Conservation (phyloP, 2,113 vertebrate genomes). For the Xiphophorus hellerii region DNA sequence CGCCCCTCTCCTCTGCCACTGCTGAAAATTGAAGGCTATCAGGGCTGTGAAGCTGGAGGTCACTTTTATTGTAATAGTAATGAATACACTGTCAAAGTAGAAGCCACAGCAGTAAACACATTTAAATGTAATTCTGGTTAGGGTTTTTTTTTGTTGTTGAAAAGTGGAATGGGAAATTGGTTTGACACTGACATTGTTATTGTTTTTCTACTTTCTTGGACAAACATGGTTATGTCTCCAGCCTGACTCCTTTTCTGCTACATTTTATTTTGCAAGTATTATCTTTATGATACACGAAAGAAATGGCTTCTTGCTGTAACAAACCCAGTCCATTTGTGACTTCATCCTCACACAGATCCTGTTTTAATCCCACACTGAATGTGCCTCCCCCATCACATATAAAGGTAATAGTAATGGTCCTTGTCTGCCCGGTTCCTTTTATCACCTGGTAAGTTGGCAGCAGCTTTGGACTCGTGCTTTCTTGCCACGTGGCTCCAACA, state of each 20-base stretch:
- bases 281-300: not conserved
- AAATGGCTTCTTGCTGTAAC: conserved; percentile 2
- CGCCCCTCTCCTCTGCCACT: conserved; percentile 19
- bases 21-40: conserved; percentile 55
- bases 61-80: conserved; percentile 59
- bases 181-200: conserved; percentile 18
- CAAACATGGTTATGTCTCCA: not conserved
- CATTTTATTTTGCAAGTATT: not conserved
- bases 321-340: conserved; percentile 25
- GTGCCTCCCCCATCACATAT: conserved; percentile 36
- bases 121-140: conserved; percentile 18
- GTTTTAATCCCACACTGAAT: conserved; percentile 46
- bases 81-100: conserved; percentile 47
- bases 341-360: conserved; percentile 33
- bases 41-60: conserved; percentile 55
- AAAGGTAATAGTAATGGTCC: conserved; percentile 49
- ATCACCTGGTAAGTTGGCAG: conserved; percentile 47
- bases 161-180: conserved; percentile 20
- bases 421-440: conserved; percentile 44
- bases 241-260: not conserved
- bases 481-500: conserved; percentile 40
- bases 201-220: not conserved
- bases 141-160: not conserved
- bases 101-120: conserved; percentile 30
- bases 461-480: conserved; percentile 36